Base-by-base conservation (phyloP, 1,140 invertebrate genomes). In the Calephelis nemesis region DNA sequence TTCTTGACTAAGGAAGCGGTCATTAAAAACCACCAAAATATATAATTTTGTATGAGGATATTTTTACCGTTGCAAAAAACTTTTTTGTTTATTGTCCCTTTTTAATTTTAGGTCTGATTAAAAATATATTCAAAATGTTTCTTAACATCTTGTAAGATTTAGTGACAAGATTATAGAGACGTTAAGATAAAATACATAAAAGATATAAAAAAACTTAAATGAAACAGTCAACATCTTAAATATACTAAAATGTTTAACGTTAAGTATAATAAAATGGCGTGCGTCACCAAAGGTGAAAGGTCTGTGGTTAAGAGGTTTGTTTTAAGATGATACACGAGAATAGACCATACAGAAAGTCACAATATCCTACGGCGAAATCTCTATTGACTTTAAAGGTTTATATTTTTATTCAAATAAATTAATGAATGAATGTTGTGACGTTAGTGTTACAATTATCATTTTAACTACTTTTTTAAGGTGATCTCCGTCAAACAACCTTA, bases 271-370 rank as follows among this genome's bases (percentile, higher is more conserved):
- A 58, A 58, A 58, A 11, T 30, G 19, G 10, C 1, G 30, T 58
- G 52, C 52, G 52, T 58, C 52, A 58, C 9, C 52, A 58, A 58
- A 58, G 52, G 52, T 39, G 52, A 58, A 58, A 58, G 52, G 52
- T 58, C 52, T 42, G 42, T 58, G 52, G 52, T 58, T 58, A 58
- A 30, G 19, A 58, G 15, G 30, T 58, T 52, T 58, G 52, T 30
- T 58, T 58, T 58, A 58, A 54, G 15, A 7, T 52, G 42, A 42
- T 5, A 42, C 42, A 42, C 42, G 42, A 42, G 8, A 0, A 42
- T 7, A 42, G 8, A 42, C 42, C 42, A 42, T 42, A 42, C 42
- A 42, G 42, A 42, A 42, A 42, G 42, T 19, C 3, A 0, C n/a
- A n/a, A n/a, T n/a, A n/a, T n/a, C n/a, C n/a, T n/a, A n/a, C n/a